Percentiles rank a stretch among this genome's conserved stretches.
Conservation (phyloP, 2,797 vertebrate genomes). For the Zonotrichia albicollis region DNA sequence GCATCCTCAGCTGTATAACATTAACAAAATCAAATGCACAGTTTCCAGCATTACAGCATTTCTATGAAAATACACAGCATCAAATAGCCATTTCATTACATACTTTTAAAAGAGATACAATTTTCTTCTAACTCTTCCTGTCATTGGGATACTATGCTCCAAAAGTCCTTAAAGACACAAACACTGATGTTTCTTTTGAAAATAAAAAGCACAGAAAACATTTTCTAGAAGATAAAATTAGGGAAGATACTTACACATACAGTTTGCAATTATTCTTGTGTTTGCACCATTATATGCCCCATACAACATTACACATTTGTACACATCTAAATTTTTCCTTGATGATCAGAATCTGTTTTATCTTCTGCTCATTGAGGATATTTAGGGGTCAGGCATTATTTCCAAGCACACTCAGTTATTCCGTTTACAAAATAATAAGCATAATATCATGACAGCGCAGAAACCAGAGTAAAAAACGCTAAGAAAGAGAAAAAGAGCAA, state of each 20-base stretch:
- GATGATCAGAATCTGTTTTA: conserved; percentile 59
- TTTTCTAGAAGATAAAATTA: conserved; percentile 48
- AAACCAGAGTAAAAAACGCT: conserved; percentile 10
- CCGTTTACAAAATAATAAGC: conserved; percentile 62
- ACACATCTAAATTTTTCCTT: not conserved
- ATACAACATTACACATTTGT: not conserved
- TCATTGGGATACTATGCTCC: conserved; percentile 3
- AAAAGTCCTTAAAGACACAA: conserved; percentile 49
- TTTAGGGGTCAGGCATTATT: conserved; percentile 57
- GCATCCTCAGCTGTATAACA: conserved; percentile 55
- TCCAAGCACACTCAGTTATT: conserved; percentile 54
- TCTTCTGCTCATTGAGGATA: conserved; percentile 72
- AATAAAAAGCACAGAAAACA: conserved; percentile 35
- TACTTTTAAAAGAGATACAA: conserved; percentile 38
- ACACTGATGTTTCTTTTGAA: not conserved
- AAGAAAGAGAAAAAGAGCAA: conserved; percentile 54
- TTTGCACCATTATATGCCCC: conserved; percentile 61
- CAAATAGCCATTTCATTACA: conserved; percentile 48
- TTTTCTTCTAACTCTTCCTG: conserved; percentile 25
- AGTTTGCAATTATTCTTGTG: conserved; percentile 71
- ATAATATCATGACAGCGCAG: conserved; percentile 44
- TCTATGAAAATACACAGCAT: conserved; percentile 47
- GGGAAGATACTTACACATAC: conserved; percentile 79
- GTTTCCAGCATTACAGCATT: conserved; percentile 2
- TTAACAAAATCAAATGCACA: conserved; percentile 62